These are phyloP conservation scores for Dasypolia templi DNA, from an alignment of 2,888 invertebrate genomes.

Conservation along the genomic window DNA sequence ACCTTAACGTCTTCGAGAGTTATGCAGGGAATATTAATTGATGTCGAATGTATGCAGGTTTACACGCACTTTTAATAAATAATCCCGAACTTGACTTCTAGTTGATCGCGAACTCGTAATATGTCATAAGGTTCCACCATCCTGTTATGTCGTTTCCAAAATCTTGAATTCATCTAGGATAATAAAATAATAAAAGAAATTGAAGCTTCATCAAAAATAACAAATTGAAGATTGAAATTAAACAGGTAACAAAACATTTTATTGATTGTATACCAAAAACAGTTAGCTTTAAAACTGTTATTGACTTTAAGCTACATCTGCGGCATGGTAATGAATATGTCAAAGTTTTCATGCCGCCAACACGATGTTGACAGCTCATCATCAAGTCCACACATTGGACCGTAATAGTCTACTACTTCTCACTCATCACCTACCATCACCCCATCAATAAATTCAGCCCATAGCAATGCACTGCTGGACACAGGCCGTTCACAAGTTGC, in stretches of 20 bases:
- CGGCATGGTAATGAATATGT: neutral
- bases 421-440: too few relatives aligned
- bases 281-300: slow-evolving; percentile 6
- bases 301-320: neutral
- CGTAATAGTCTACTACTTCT: too few relatives aligned
- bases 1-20: slow-evolving; percentile 80
- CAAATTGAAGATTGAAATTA: neutral
- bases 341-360: slow-evolving; percentile 7
- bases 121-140: slow-evolving; percentile 3
- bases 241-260: neutral
- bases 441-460: neutral
- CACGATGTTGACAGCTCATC: neutral
- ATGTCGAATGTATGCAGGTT: slow-evolving; percentile 79
- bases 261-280: neutral
- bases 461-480: neutral
- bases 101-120: slow-evolving; percentile 15
- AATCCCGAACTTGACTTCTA: slow-evolving; percentile 68
- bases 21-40: slow-evolving; percentile 79
- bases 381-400: neutral
- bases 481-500: neutral
- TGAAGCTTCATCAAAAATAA: neutral
- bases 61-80: slow-evolving; percentile 72
- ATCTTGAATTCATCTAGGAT: neutral
- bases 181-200: neutral
- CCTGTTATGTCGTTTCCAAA: neutral